phyloP scores from a whole-genome alignment of 2,113 vertebrate genomes.

The Odocoileus virginianus region DNA sequence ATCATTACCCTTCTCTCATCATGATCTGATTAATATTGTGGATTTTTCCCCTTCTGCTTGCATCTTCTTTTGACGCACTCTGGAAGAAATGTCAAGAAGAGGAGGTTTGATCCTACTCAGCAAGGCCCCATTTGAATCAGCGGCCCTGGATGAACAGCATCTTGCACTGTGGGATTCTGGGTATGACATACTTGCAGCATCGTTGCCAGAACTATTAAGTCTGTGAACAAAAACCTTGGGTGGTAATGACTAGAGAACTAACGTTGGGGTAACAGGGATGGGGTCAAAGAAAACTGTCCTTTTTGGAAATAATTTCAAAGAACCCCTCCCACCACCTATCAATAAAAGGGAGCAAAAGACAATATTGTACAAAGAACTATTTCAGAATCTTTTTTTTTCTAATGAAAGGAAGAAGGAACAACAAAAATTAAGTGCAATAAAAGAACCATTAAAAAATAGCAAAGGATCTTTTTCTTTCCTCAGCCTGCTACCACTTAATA shows the following conservation, averaged over 20 bases:
- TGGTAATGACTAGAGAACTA: constrained; percentile 50
- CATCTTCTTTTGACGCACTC: constrained; percentile 74
- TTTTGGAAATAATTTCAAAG: constrained; percentile 76
- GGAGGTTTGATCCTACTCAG: constrained; percentile 93
- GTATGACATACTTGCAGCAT: constrained; percentile 79
- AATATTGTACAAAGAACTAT: constrained; percentile 50
- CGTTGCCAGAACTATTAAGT: constrained; percentile 79
- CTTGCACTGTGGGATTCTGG: constrained; percentile 80
- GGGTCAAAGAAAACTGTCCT: constrained; percentile 65
- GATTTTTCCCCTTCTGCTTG: constrained; percentile 75
- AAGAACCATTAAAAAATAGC: constrained; percentile 75
- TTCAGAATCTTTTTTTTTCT: constrained; percentile 74
- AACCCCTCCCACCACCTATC: constrained; percentile 76
- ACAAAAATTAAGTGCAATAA: constrained; percentile 83
- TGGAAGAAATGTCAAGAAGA: constrained; percentile 99
- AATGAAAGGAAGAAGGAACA: constrained; percentile 76
- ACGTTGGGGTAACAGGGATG: constrained; percentile 46
- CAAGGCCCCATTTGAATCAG: constrained; percentile 91
- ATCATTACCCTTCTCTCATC: background rate
- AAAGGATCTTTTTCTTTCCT: constrained; percentile 68
- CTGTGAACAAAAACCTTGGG: constrained; percentile 58
- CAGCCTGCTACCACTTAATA: constrained; percentile 76
- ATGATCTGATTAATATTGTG: constrained; percentile 77
- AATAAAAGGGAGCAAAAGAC: constrained; percentile 68
- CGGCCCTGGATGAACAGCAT: constrained; percentile 61